phyloP scores from a whole-genome alignment of 2,797 vertebrate genomes.

The Anguilla megastoma region DNA sequence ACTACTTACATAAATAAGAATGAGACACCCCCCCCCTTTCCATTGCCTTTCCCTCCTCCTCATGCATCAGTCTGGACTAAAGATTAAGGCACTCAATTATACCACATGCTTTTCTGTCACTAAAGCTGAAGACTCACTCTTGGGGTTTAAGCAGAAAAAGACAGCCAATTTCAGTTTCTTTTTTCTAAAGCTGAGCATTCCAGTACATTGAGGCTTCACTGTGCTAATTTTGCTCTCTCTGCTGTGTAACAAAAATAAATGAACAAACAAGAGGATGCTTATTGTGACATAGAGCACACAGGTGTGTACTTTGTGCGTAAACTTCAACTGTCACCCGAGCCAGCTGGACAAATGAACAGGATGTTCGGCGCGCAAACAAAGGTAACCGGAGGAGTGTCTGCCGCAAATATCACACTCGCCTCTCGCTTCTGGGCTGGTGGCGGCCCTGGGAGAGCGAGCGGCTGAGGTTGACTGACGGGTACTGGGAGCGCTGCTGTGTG shows the following conservation, averaged over 20 bases:
- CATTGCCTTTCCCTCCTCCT: neutral
- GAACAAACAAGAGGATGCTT: neutral
- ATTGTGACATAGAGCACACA: neutral
- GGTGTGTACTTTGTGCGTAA: neutral
- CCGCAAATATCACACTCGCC: neutral
- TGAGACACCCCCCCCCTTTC: neutral
- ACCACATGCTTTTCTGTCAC: conserved; percentile 17
- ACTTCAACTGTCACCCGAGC: neutral
- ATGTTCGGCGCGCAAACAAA: neutral
- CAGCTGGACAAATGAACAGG: neutral
- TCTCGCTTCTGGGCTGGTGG: neutral
- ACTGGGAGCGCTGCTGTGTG: neutral
- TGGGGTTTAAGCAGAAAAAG: conserved; percentile 18
- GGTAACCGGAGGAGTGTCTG: neutral
- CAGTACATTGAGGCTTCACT: neutral
- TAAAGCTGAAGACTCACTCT: conserved; percentile 4
- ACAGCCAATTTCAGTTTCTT: conserved; percentile 3
- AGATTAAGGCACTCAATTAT: conserved; percentile 40
- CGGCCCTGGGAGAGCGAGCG: neutral
- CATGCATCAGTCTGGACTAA: conserved; percentile 46
- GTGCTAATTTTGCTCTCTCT: neutral
- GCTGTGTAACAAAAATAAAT: neutral
- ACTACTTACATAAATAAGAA: conserved; percentile 56
- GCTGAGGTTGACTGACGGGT: neutral
- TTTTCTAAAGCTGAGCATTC: neutral